A percentile compares a stretch with the other conserved stretches of the same genome.
These are phyloP conservation scores for Cydia fagiglandana DNA, from an alignment of 1,140 invertebrate species.

Conservation along the genomic window DNA sequence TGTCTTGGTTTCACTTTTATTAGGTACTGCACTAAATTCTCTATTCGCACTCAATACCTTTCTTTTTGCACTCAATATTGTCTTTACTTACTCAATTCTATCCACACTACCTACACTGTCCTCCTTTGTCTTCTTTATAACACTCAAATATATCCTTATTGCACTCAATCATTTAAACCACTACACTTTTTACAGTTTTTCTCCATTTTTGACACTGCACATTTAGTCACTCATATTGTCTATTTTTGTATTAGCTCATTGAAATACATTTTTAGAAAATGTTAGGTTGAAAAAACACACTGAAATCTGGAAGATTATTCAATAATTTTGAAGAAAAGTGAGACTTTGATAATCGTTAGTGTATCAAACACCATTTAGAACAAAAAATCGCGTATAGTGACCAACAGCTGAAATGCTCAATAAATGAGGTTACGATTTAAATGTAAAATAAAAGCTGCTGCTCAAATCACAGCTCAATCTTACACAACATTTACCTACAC, in stretches of 20 bases:
- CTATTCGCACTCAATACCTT: background rate
- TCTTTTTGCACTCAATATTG: background rate
- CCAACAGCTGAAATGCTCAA: too few relatives aligned
- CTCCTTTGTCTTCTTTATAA: constrained; percentile 26
- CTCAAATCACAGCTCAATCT: too few relatives aligned
- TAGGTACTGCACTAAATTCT: background rate
- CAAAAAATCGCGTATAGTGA: too few relatives aligned
- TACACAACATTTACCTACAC: too few relatives aligned
- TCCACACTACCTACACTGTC: background rate
- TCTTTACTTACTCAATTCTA: background rate
- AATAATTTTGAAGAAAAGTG: background rate
- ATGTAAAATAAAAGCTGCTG: too few relatives aligned
- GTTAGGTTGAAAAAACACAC: background rate
- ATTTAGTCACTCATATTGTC: background rate
- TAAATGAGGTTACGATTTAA: too few relatives aligned
- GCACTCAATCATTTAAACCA: constrained; percentile 23
- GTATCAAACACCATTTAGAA: too few relatives aligned
- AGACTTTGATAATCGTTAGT: too few relatives aligned
- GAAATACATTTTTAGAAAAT: background rate
- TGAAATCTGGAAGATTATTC: background rate
- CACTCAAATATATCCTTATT: too few relatives aligned
- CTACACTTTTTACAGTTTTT: constrained; percentile 39
- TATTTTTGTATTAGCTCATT: background rate
- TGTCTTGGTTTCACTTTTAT: background rate
- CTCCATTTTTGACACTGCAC: background rate